Base-by-base conservation (phyloP, 2,113 vertebrate genomes). In the Thamnophis sirtalis region DNA sequence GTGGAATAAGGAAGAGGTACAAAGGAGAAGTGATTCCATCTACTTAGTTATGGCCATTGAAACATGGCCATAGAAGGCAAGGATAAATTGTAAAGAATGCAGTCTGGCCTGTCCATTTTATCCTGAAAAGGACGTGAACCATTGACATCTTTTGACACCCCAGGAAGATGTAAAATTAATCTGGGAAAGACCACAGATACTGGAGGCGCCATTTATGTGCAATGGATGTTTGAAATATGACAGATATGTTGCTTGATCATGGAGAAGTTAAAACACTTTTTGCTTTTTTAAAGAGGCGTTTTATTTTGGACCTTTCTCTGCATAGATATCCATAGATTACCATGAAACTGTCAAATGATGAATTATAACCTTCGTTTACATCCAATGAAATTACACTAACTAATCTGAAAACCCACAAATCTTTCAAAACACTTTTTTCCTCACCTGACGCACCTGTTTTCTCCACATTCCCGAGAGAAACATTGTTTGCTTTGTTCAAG, bases 391-490 rank as follows among this genome's bases (percentile, higher is more conserved):
- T 24, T 49, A 92, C 15, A 10, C 24, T 55, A 7, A 3, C 33
- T 56, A 28, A 73, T 48, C 73, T 24, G 51, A 38, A 85, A 53
- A 84, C 21, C 86, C 15, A n/a, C 15, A 91, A 84, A 3, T 54
- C 50, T 21, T 53, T 56, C 48, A 51, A 9, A 8, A 13, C 58
- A 93, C 91, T 73, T 33, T 43, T 63, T 94, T 87, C 50, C 97
- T 95, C 97, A 99, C 99, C 98, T 95, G 99, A 97, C 92, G 97
- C 97, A 91, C 95, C 95, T 22, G 97, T 95, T 95, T 97, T 97
- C 91, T 97, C 94, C 89, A 97, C 94, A 89, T 96, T 97, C 51
- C 96, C 96, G 91, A 92, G 0, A 55, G 96, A 94, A 19, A 94
- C 89, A 80, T 94, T 96, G 96, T 97, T 97, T 93, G 95, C 97